Evolutionary conservation across 2,113 vertebrate species (phyloP), one percentile per base, ranked within the genome.

Genomic region (Callospermophilus lateralis): DNA sequence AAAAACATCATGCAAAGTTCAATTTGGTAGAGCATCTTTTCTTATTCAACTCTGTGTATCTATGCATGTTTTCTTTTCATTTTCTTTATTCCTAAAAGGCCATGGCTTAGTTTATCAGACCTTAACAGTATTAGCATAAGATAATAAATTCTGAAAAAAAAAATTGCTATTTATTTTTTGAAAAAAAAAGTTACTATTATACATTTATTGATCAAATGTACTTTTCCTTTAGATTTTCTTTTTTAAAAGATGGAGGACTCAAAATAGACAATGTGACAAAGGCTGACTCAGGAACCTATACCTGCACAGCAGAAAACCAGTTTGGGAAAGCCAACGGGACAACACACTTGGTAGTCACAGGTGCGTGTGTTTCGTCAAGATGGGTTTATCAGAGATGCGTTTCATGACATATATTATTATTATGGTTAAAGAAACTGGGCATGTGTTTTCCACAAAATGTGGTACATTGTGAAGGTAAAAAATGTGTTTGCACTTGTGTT

Each of bases 241-340:
- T 99, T 16, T 94, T 99, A 39, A 97, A 99, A 91, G 99, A 99
- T 68, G 99, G 99, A 97, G 99, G 99, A 1, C 98, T 99, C 6
- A 99, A 97, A 97, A 99, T 99, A 61, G 91, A 98, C 95, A 99
- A 99, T 1, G 99, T 99, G 89, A 99, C 99, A 77, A 99, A 98
- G 97, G 98, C 55, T 42, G 99, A 99, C 67, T 98, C 98, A 80
- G 99, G 99, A 87, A 99, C 95, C 96, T 99, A 99, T 97, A 99
- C 98, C 0, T 99, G 99, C 95, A 93, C 99, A 70, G 99, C 99
- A 20, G 99, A 99, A 97, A 99, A 99, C 98, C 99, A 99, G 98
- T 99, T 99, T 98, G 99, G 99, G 89, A 98, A 98, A n/a, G 99
- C 99, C 24, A 99, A 97, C 93, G 99, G 99, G 39, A 98, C 99